Base-by-base conservation (phyloP, 2,113 vertebrate genomes). In the Eulemur macaco region DNA sequence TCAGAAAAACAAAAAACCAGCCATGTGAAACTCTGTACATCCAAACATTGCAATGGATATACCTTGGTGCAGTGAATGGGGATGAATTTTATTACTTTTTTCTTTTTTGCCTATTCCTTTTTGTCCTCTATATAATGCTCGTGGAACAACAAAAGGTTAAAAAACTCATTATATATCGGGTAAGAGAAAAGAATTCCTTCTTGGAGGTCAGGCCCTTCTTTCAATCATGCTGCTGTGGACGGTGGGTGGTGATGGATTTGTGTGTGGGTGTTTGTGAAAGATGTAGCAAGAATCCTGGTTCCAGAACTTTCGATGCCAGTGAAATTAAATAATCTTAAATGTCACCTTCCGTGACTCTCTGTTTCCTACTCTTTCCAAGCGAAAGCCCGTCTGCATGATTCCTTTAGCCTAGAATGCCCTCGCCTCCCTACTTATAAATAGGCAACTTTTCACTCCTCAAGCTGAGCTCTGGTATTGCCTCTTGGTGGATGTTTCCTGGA, bases 271-370 rank as follows among this genome's bases (percentile, higher is more conserved):
- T 93, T 85, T 92, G 78, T 76, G 39, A 84, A 86, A 87, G 94
- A 76, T 47, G 74, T 56, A 6, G 31, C 15, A 25, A 12, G 27
- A 73, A 45, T 73, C 37, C 60, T 81, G 52, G 20, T 71, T 89
- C 86, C 85, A 94, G 91, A 74, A 88, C 81, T 95, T 95, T 54
- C 9, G 68, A 86, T 88, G 66, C 54, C 81, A 64, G 68, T 78
- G 77, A 96, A 93, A 96, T 93, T 27, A 94, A 96, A 90, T 96
- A 68, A 90, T 58, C 76, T 93, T 77, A 92, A 88, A 78, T 78
- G 89, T 92, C 71, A 91, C 93, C 88, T 87, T 81, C n/a, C 42
- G 90, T 31, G 81, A 74, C 37, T 89, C 27, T n/a, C 42, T 56
- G 25, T 45, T 31, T n/a, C 92, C 86, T 17, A 37, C 58, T 90